phyloP scores from a whole-genome alignment of 2,113 vertebrate genomes.

The Climacteris rufus region DNA sequence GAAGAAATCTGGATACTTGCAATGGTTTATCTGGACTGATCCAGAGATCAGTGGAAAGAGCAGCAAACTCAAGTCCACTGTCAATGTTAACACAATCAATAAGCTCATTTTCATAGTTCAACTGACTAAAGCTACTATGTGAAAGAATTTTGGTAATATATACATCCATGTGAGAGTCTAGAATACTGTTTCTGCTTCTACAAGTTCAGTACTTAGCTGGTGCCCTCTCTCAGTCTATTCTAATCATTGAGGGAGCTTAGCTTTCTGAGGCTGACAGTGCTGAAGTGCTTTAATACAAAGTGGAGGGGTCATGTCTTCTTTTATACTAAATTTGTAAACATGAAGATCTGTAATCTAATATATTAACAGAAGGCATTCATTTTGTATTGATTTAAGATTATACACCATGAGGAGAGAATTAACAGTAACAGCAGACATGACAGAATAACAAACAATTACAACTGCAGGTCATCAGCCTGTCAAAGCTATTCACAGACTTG shows the following conservation, averaged over 20 bases:
- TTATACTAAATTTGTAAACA: not conserved
- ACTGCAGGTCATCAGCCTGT: not conserved
- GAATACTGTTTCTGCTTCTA: not conserved
- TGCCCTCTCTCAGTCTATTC: not conserved
- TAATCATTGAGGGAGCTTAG: not conserved
- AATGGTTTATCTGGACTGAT: not conserved
- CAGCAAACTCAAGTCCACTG: not conserved
- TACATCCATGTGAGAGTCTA: not conserved
- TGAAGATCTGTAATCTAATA: not conserved
- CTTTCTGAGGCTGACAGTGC: not conserved
- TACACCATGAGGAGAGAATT: not conserved
- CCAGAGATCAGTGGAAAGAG: not conserved
- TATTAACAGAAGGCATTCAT: not conserved
- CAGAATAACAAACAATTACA: not conserved
- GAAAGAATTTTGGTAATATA: not conserved
- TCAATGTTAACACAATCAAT: not conserved
- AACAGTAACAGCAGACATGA: not conserved
- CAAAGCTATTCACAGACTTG: not conserved
- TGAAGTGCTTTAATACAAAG: not conserved
- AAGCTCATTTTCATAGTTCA: not conserved
- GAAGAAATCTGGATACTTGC: not conserved
- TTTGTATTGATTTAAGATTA: not conserved
- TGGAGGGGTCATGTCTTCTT: not conserved
- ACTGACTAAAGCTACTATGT: not conserved
- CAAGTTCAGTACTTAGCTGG: fast-evolving